Evolutionary conservation across 2,888 invertebrate genomes (phyloP), one percentile per base, ranked within the genome.

Genomic region (Lamellibrachia columna): DNA sequence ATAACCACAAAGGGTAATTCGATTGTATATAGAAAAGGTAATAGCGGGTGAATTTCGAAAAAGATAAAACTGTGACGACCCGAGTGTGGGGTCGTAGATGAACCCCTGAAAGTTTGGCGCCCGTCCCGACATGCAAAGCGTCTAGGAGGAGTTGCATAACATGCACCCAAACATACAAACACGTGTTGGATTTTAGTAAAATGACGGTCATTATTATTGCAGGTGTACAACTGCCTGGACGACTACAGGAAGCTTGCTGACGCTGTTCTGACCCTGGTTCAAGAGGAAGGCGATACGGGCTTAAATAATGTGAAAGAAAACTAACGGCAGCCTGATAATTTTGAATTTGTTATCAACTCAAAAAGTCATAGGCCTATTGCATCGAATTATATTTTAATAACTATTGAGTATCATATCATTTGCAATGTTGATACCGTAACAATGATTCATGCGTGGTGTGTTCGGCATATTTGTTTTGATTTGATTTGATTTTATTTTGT

Each of bases 161-260:
- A 58, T 58, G 58, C 15, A 58, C n/a, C 4, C 75, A 22, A 4
- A 75, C 40, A 40, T 40, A 15, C 22, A 75, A 6, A 22, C 75
- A 75, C 75, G 40, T 40, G 40, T 40, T 40, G 40, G 40, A 40
- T 40, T 40, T 1, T 75, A 22, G n/a, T 22, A 75, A 22, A 6
- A 22, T 75, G 22, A 11, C 15, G n/a, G 22, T 75, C 22, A 75
- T 75, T 22, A 6, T 22, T 11, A n/a, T 75, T 75, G 75, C 75
- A 75, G 75, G 75, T 96, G 53, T 95, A 96, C 94, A 96, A 95
- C 93, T 93, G 93, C 11, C 90, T 95, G 91, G 94, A 94, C 3
- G 96, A 96, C 58, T 95, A 95, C 92, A 93, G 93, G 58, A 94
- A 94, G 92, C 93, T 95, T 11, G 94, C 93, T 4, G 93, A 94